Base-by-base conservation (phyloP, 2,113 vertebrate genomes). In the Catharus fuscescens region DNA sequence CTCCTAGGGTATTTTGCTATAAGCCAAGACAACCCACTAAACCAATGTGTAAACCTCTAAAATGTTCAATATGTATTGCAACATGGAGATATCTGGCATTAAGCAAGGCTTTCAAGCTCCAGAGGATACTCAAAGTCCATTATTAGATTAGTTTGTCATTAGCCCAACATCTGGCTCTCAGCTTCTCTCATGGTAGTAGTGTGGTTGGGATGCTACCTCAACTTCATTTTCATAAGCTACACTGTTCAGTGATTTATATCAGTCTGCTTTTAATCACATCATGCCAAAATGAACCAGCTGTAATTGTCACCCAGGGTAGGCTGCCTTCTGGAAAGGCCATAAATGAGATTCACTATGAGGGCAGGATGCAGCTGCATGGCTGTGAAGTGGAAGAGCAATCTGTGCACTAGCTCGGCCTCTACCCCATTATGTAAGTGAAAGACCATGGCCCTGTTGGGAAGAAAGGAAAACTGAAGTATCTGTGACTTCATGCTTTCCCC, bases 181-280 rank as follows among this genome's bases (percentile, higher is more conserved):
- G 90, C 72, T 74, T 95, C 69, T 71, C 48, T 88, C 69, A 61
- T 53, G 64, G 72, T 47, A 88, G 31, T 80, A 34, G 65, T 81
- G 82, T 79, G 88, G 74, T 72, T 88, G 77, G 40, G 80, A 34
- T 64, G 44, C 36, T 88, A 73, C 79, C 69, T 96, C 76, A 92
- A 45, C 86, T 95, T 93, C 80, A 76, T 94, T 96, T 94, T 95
- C 90, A 84, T 86, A 93, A 88, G 82, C n/a, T 74, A 57, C 57
- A 56, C 50, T 69, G 45, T 65, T 80, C 76, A 86, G 38, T 95
- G 95, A 96, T 95, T 96, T 93, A 92, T 93, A 81, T 90, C 76
- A 88, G 72, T 74, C 92, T 97, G 85, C 31, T 93, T 95, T 94
- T 96, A 96, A 96, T 96, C 88, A 92, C 72, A 90, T 92, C 77